Evolutionary conservation across 2,113 vertebrate genomes (phyloP).

Genomic region (Fregetta grallaria): DNA sequence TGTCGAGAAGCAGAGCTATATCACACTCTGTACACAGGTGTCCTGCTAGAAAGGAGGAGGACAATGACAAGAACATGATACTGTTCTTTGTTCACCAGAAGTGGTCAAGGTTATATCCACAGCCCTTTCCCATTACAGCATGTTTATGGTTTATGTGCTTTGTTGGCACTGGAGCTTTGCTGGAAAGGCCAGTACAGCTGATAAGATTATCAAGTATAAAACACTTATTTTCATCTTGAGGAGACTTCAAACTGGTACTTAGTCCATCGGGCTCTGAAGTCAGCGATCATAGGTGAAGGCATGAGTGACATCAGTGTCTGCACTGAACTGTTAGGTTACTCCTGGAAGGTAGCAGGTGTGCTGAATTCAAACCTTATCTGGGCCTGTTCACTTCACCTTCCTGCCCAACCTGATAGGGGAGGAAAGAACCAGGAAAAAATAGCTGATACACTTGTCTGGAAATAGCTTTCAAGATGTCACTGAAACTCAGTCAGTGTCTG

Average conservation of each 20-base stretch:
- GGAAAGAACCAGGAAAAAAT: not conserved
- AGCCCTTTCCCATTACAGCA: not conserved
- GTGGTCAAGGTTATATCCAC: not conserved
- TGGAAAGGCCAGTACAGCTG: not conserved
- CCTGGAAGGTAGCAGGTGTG: not conserved
- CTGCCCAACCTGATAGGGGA: not conserved
- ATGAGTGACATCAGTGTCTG: not conserved
- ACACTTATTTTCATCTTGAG: not conserved
- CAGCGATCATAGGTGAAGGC: not conserved
- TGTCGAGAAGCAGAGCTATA: not conserved
- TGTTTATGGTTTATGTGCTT: not conserved
- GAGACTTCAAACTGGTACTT: not conserved
- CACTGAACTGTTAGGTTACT: not conserved
- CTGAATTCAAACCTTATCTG: not conserved
- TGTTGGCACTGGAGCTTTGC: not conserved
- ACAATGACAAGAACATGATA: not conserved
- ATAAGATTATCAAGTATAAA: not conserved
- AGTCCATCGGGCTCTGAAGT: not conserved
- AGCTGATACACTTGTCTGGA: not conserved
- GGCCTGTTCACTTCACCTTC: not conserved
- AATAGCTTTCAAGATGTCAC: not conserved
- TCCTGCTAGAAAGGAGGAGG: not conserved
- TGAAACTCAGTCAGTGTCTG: not conserved
- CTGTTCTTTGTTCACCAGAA: not conserved
- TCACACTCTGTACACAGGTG: not conserved